phyloP scores from a whole-genome alignment of 2,797 vertebrate genomes.

The Leptodactylus fallax region DNA sequence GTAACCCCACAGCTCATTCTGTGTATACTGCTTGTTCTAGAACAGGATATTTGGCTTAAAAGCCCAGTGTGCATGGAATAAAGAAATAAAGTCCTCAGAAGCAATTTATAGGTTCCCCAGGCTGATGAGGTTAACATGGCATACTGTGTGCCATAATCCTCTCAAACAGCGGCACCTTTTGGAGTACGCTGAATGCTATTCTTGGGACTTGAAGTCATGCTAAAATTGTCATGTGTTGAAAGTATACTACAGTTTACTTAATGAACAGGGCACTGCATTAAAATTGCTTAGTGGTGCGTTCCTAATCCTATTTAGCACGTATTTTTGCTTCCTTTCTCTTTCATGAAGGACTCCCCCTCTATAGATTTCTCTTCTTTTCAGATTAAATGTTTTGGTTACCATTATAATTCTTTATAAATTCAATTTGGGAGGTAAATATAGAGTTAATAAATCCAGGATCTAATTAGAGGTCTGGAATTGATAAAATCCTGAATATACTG shows the following conservation, averaged over 20 bases:
- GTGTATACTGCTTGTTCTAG: conserved; percentile 10
- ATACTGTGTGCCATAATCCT: conserved; percentile 33
- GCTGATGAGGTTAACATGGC: conserved; percentile 38
- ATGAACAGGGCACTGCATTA: conserved; percentile 36
- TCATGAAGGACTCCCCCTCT: conserved; percentile 8
- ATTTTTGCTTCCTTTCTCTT: conserved; percentile 48
- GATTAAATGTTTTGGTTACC: conserved; percentile 30
- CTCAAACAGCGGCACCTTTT: conserved; percentile 45
- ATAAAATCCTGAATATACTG: background rate
- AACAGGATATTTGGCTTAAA: conserved; percentile 19
- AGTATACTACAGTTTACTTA: conserved; percentile 36
- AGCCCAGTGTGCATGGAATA: background rate
- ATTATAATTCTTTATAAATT: conserved; percentile 27
- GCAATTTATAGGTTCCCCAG: conserved; percentile 16
- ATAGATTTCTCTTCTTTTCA: conserved; percentile 27
- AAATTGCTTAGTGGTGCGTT: conserved; percentile 48
- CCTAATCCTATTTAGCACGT: conserved; percentile 50
- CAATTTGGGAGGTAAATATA: background rate
- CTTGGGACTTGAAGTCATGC: conserved; percentile 24
- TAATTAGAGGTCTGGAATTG: background rate
- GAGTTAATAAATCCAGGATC: background rate
- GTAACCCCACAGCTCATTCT: conserved; percentile 4
- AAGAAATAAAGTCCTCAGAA: conserved; percentile 6
- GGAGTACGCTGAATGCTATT: conserved; percentile 22
- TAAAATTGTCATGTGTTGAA: conserved; percentile 36